Evolutionary conservation across 2,797 vertebrate species (phyloP).

Genomic region (Arrhamphus sclerolepis): DNA sequence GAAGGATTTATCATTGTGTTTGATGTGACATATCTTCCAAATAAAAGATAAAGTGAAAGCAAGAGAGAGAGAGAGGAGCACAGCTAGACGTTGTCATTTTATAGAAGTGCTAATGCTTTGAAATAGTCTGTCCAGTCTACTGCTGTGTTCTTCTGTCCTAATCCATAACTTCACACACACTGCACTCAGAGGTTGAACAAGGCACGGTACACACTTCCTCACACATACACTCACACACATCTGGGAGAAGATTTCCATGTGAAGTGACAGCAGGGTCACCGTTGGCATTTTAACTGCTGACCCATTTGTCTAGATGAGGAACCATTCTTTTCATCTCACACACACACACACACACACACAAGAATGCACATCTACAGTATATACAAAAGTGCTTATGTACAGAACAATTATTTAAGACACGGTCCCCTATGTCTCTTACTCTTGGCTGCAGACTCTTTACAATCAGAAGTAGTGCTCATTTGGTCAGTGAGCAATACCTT

Average conservation of each 20-base stretch:
- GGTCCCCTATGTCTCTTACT: not conserved
- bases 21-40: constrained; percentile 19
- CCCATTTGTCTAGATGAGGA: constrained; percentile 56
- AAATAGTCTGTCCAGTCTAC: constrained; percentile 10
- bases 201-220: constrained; percentile 4
- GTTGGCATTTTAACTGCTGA: constrained; percentile 69
- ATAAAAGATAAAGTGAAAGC: constrained; percentile 7
- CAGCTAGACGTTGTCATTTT: constrained; percentile 10
- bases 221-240: constrained; percentile 10
- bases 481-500: not conserved
- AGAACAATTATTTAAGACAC: not conserved
- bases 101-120: constrained; percentile 40
- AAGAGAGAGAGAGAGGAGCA: not conserved
- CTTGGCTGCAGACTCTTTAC: not conserved
- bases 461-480: not conserved
- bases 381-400: not conserved
- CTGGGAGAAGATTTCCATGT: constrained; percentile 41
- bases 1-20: constrained; percentile 6
- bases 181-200: not conserved
- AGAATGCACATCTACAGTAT: not conserved
- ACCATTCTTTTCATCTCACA: constrained; percentile 27
- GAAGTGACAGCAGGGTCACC: constrained; percentile 67
- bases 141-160: not conserved
- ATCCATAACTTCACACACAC: not conserved
- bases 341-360: constrained; percentile 12